A percentile compares a stretch with the other conserved stretches of the same genome.
Evolutionary conservation across 2,113 vertebrate genomes (phyloP).

Genomic region (Hucho hucho): DNA sequence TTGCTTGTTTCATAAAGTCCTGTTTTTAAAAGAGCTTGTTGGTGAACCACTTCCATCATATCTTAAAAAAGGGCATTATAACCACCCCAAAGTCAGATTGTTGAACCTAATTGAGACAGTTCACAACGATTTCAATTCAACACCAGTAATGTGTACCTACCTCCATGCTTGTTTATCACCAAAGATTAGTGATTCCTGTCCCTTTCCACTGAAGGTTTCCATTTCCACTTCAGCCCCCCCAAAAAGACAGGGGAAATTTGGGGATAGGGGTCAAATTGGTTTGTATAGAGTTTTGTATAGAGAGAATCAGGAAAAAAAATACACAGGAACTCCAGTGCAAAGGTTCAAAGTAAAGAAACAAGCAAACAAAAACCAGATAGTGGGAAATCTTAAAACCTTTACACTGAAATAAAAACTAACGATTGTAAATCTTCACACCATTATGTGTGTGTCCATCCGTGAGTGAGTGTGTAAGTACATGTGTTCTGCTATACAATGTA

Average conservation of each 20-base stretch:
- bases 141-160: neutral
- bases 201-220: slow-evolving; percentile 9
- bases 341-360: neutral
- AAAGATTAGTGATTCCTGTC: neutral
- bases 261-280: too few relatives aligned
- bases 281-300: neutral
- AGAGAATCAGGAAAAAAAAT: neutral
- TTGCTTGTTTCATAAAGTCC: slow-evolving; percentile 49
- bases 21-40: slow-evolving; percentile 43
- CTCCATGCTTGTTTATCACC: neutral
- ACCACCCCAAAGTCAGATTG: too few relatives aligned
- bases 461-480: slow-evolving; percentile 13
- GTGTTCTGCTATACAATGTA: slow-evolving; percentile 10
- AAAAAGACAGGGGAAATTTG: neutral
- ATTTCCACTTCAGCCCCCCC: slow-evolving; percentile 32
- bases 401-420: slow-evolving; percentile 34
- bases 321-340: slow-evolving; percentile 18
- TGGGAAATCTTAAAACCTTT: neutral
- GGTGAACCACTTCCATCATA: slow-evolving; percentile 16
- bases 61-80: too few relatives aligned
- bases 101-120: neutral
- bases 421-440: slow-evolving; percentile 32
- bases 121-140: neutral
- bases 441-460: neutral
- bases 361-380: neutral